Evolutionary conservation across 2,888 invertebrate species (phyloP).

Genomic region (Xestia rhomboidea): DNA sequence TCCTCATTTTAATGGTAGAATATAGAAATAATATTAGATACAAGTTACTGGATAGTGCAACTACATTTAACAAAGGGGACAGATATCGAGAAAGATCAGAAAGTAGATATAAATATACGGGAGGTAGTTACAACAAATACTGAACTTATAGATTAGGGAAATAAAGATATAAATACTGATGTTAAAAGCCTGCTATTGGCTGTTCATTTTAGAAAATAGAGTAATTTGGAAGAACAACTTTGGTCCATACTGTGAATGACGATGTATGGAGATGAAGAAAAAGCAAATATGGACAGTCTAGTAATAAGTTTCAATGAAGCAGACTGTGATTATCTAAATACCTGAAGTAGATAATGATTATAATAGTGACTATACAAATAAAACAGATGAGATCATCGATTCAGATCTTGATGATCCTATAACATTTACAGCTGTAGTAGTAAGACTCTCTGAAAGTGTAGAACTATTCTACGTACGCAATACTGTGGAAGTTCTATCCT

Average conservation of each 20-base stretch:
- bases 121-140: slow-evolving; percentile 7
- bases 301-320: slow-evolving; percentile 39
- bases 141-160: slow-evolving; percentile 14
- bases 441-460: slow-evolving; percentile 50
- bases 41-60: slow-evolving; percentile 61
- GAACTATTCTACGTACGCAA: slow-evolving; percentile 52
- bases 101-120: slow-evolving; percentile 8
- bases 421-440: slow-evolving; percentile 43
- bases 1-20: slow-evolving; percentile 68
- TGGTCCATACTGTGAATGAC: slow-evolving; percentile 55
- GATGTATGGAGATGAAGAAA: slow-evolving; percentile 51
- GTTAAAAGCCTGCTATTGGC: slow-evolving; percentile 65
- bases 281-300: slow-evolving; percentile 38
- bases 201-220: slow-evolving; percentile 38
- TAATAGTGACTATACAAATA: slow-evolving; percentile 44
- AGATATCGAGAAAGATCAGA: slow-evolving; percentile 8
- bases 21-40: slow-evolving; percentile 53
- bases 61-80: slow-evolving; percentile 41
- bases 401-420: slow-evolving; percentile 38
- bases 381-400: slow-evolving; percentile 53
- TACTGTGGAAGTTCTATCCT: slow-evolving; percentile 58
- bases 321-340: slow-evolving; percentile 52
- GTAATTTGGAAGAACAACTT: slow-evolving; percentile 28
- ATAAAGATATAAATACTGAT: slow-evolving; percentile 19
- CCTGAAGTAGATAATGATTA: slow-evolving; percentile 44